Evolutionary conservation across 2,113 vertebrate species (phyloP), one percentile per base, ranked within the genome.

Genomic region (Mormyrus lacerda): DNA sequence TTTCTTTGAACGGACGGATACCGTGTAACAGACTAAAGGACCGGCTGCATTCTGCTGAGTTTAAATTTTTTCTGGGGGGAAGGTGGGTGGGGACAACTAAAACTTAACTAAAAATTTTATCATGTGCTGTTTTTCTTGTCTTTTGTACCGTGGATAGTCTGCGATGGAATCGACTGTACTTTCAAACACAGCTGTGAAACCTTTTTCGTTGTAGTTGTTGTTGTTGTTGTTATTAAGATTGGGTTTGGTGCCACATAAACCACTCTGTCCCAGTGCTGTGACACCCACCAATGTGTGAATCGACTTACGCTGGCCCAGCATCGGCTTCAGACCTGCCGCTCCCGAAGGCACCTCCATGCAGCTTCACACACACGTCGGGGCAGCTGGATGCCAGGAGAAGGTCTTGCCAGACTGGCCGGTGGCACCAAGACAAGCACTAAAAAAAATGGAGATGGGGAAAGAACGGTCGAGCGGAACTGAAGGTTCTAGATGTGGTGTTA

Each of bases 81-180:
- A 4, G 53, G 19, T 0, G 51, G 51, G 19, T n/a, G 55, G 27
- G n/a, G 13, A 17, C 27, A 3, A n/a, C 47, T 87, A 39, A 53
- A 87, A 55, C 31, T 87, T 85, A 48, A 27, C 83, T 6, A 0
- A 58, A 35, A 45, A 19, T 48, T 85, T 39, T 27, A n/a, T 21
- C 7, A 11, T 85, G 82, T 45, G 82, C 45, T 87, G 61, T 69
- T 69, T 3, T 69, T 69, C 48, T 55, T 55, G 47, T 87, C 15
- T 42, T 87, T 87, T 87, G 27, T 35, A 87, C 48, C 11, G 9
- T 53, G 48, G 48, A 87, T 86, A 51, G 31, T 48, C 51, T 86
- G n/a, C 51, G 11, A 51, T 86, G 85, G 85, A 86, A 35, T 86
- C 27, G 85, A 86, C 48, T 19, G 85, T 86, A 86, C 45, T 31